Conservation (phyloP, 2,888 invertebrate species). For the Ophion costatus region DNA sequence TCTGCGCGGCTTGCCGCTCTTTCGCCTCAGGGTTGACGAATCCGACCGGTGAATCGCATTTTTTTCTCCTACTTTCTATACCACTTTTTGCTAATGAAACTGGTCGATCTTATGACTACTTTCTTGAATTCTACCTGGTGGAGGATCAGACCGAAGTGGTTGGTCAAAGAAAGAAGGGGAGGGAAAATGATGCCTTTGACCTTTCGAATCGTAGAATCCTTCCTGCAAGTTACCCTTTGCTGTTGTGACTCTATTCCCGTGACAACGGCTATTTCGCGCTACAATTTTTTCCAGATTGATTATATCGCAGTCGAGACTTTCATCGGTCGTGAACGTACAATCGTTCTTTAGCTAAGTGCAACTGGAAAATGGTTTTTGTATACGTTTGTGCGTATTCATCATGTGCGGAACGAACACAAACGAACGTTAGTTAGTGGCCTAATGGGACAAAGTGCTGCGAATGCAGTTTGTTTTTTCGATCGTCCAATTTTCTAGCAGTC, state of each 20-base stretch:
- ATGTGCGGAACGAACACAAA: not conserved
- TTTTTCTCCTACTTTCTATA: not conserved
- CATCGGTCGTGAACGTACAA: constrained; percentile 2
- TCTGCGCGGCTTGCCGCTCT: constrained; percentile 16
- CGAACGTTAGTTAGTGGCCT: too few relatives aligned
- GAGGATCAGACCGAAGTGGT: not conserved
- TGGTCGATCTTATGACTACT: too few relatives aligned
- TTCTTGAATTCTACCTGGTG: not conserved
- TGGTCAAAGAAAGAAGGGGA: not conserved
- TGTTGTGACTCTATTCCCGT: constrained; percentile 57
- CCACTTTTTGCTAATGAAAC: too few relatives aligned
- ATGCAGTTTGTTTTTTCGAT: too few relatives aligned
- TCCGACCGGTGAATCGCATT: not conserved
- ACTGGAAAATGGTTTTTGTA: not conserved
- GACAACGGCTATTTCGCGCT: constrained; percentile 37
- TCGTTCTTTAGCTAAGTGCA: constrained; percentile 2
- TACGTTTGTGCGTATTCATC: not conserved
- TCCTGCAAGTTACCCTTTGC: constrained; percentile 27
- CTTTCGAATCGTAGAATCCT: not conserved
- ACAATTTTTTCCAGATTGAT: constrained; percentile 42
- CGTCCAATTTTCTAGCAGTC: too few relatives aligned
- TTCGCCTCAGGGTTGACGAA: not conserved
- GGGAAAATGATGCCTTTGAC: not conserved
- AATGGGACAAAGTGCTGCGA: too few relatives aligned
- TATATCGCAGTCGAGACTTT: constrained; percentile 35